Percentiles rank a stretch among this genome's conserved stretches.
phyloP scores from a whole-genome alignment of 2,797 vertebrate species.

The Sebastes matsubarae region DNA sequence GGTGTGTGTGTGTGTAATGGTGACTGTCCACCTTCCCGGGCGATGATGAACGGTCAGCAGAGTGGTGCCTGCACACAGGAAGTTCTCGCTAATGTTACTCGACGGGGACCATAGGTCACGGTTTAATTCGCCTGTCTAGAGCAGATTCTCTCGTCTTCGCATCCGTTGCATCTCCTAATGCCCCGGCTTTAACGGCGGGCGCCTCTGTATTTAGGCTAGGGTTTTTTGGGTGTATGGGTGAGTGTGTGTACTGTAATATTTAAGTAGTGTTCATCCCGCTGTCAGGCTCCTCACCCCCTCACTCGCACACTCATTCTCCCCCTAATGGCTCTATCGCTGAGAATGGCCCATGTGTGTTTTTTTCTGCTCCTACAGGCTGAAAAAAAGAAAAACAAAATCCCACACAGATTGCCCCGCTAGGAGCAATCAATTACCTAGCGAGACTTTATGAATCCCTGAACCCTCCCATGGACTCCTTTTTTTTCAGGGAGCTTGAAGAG shows the following conservation, averaged over 20 bases:
- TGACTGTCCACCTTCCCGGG: slow-evolving; percentile 81
- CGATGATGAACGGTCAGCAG: slow-evolving; percentile 87
- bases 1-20: slow-evolving; percentile 67
- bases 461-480: slow-evolving; percentile 52
- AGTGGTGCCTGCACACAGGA: slow-evolving; percentile 89
- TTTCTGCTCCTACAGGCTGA: slow-evolving; percentile 65
- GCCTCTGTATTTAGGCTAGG: slow-evolving; percentile 82
- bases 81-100: slow-evolving; percentile 87
- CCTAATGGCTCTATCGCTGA: slow-evolving; percentile 64
- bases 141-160: slow-evolving; percentile 81
- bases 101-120: slow-evolving; percentile 88
- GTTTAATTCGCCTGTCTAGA: slow-evolving; percentile 87
- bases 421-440: slow-evolving; percentile 77
- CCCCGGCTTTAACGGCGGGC: slow-evolving; percentile 70
- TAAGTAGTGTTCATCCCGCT: slow-evolving; percentile 71
- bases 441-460: slow-evolving; percentile 67
- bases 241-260: slow-evolving; percentile 76
- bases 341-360: slow-evolving; percentile 66
- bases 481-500: slow-evolving; percentile 37
- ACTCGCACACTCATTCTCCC: slow-evolving; percentile 45
- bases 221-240: slow-evolving; percentile 43
- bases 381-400: slow-evolving; percentile 76
- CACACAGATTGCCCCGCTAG: slow-evolving; percentile 76
- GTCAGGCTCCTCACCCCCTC: slow-evolving; percentile 53
- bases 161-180: slow-evolving; percentile 74